Conservation (phyloP, 2,888 invertebrate genomes). For the Bruchidius siliquastri region DNA sequence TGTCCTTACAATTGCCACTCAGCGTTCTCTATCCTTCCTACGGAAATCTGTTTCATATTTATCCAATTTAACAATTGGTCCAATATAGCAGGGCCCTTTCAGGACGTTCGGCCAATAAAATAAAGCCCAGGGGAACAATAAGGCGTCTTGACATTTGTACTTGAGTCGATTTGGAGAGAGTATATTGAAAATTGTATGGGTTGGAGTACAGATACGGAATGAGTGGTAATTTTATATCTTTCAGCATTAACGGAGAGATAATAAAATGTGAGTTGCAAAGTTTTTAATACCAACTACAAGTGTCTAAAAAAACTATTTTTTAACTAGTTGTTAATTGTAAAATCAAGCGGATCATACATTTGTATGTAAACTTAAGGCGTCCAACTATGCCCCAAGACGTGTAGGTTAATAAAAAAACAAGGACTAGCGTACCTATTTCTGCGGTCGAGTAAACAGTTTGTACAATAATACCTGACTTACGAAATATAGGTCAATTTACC, state of each 20-base stretch:
- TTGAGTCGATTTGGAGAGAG: not conserved
- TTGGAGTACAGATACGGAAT: not conserved
- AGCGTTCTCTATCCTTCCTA: not conserved
- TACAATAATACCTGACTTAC: not conserved
- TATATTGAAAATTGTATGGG: not conserved
- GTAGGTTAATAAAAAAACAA: too few species aligned
- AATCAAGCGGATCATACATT: too few species aligned
- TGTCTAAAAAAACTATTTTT: too few species aligned
- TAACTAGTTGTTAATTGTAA: too few species aligned
- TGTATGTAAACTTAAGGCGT: too few species aligned
- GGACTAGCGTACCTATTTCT: not conserved
- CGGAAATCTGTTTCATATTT: conserved; percentile 1
- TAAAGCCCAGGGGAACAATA: not conserved
- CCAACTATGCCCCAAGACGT: too few species aligned
- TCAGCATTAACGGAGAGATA: not conserved
- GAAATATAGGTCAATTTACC: not conserved
- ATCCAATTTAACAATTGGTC: conserved; percentile 2
- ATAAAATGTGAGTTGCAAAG: too few species aligned
- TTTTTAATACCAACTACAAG: too few species aligned
- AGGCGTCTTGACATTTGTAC: not conserved
- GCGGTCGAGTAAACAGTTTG: not conserved
- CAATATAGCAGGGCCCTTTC: not conserved
- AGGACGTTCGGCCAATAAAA: not conserved
- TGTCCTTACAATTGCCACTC: not conserved
- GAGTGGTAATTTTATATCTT: not conserved